Base-by-base conservation (phyloP, 2,888 invertebrate species). In the Anodontia alba region DNA sequence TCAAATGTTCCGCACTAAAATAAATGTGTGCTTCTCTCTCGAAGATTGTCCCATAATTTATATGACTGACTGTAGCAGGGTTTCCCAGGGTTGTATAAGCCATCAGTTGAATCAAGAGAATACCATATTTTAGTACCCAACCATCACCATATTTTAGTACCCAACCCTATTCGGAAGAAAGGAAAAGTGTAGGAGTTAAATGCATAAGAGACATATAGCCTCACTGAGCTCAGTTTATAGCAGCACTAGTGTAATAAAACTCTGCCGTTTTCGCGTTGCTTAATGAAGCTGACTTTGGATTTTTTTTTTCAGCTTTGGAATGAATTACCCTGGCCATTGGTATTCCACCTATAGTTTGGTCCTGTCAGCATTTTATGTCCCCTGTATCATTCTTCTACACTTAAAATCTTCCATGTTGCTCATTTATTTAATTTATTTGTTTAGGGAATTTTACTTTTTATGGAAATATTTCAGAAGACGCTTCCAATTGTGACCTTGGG, bases 1-100 rank as follows among this genome's bases (percentile, higher is more conserved):
- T 73, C 73, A 38, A 73, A 26, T 73, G 46, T 23, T 73, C 73
- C 36, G 73, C 42, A 12, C 38, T 17, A 20, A 36, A 12, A 17
- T 54, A 73, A n/a, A 57, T 38, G 15, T 73, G 51, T 17, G 54
- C 51, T 57, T 43, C 26, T 42, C 33, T 54, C 23, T 38, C 33
- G 29, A 73, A 73, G 2, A 62, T 38, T 38, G 43, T 62, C 15
- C 73, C 73, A 73, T 57, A 73, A 62, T 73, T 73, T 36, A 73
- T 38, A 1, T 49, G 26, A 8, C 42, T 38, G 43, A 38, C 23
- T 1, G 17, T 3, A 31, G 69, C 10, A 3, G 26, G 1, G n/a
- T 1, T 38, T 69, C 33, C 43, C 43, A 5, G 15, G 1, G 1
- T 46, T 43, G 15, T 26, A 3, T 20, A 8, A 7, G 12, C 8